Percentiles rank a stretch among this genome's conserved stretches.
These are phyloP conservation scores for Ophiodon elongatus DNA, from an alignment of 2,113 vertebrate species.

Conservation along the genomic window DNA sequence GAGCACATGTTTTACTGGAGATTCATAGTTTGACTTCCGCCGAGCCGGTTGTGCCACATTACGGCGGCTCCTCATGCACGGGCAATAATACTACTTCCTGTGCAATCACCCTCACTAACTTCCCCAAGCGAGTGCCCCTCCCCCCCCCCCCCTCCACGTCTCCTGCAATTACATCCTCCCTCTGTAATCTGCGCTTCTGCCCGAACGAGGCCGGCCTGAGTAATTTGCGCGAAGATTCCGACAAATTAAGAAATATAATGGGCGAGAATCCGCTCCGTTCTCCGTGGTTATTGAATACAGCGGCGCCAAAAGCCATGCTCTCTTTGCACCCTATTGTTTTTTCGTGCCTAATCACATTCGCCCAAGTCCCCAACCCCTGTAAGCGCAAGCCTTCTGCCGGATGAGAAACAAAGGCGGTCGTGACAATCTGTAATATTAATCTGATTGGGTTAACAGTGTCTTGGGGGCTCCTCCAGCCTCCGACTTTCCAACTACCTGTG, in stretches of 20 bases:
- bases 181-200: slow-evolving; percentile 80
- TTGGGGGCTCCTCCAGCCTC: slow-evolving; percentile 60
- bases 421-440: slow-evolving; percentile 85
- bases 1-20: slow-evolving; percentile 12
- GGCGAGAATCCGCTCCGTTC: slow-evolving; percentile 71
- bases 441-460: slow-evolving; percentile 79
- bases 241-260: slow-evolving; percentile 84
- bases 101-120: slow-evolving; percentile 78
- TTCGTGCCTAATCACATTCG: slow-evolving; percentile 74
- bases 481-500: slow-evolving; percentile 74
- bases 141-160: slow-evolving; percentile 60
- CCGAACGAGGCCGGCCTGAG: slow-evolving; percentile 76
- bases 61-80: slow-evolving; percentile 65
- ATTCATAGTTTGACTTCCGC: slow-evolving; percentile 26
- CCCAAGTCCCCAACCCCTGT: slow-evolving; percentile 36
- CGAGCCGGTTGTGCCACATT: slow-evolving; percentile 49
- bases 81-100: slow-evolving; percentile 79
- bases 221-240: slow-evolving; percentile 80
- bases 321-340: slow-evolving; percentile 72
- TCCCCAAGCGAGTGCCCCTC: slow-evolving; percentile 59
- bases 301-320: slow-evolving; percentile 72
- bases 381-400: slow-evolving; percentile 46
- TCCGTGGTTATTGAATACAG: slow-evolving; percentile 79
- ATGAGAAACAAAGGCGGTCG: slow-evolving; percentile 76
- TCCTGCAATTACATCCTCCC: slow-evolving; percentile 78